A percentile compares a stretch with the other conserved stretches of the same genome.
These are phyloP conservation scores for Nycteola revayana DNA, from an alignment of 2,888 invertebrate species.

Conservation along the genomic window DNA sequence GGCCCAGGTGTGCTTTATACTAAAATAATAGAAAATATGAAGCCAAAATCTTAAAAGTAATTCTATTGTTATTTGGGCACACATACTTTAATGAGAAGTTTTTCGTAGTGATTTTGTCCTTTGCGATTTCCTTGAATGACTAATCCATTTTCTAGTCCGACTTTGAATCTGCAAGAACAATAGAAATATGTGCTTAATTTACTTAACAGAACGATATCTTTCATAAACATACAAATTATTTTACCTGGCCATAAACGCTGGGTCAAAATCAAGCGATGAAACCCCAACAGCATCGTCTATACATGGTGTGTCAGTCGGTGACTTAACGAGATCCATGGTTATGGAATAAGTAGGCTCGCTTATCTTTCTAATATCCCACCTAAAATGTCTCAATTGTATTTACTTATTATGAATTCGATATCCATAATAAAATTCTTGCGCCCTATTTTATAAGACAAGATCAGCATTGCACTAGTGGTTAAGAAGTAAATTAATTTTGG, in stretches of 20 bases:
- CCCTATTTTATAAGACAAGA: no score
- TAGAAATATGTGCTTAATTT: no score
- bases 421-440: no score
- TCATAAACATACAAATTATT: no score
- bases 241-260: constrained; percentile 83
- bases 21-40: constrained; percentile 23
- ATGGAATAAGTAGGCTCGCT: constrained; percentile 84
- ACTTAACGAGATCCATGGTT: constrained; percentile 84
- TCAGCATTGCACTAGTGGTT: no score
- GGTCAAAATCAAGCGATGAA: constrained; percentile 85
- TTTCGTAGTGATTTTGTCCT: constrained; percentile 85
- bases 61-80: no score
- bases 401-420: no score
- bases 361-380: constrained; percentile 86
- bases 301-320: constrained; percentile 70
- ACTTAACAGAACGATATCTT: no score
- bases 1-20: constrained; percentile 89
- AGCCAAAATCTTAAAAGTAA: no score
- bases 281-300: constrained; percentile 82
- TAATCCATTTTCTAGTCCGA: constrained; percentile 85
- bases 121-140: constrained; percentile 87
- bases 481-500: no score
- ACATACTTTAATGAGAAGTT: constrained; percentile 80
- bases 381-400: no score
- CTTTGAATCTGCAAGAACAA: constrained; percentile 85